A percentile compares a stretch with the other conserved stretches of the same genome.
Conservation (phyloP, 2,888 invertebrate species). For the Phoenoteleia sp. region DNA sequence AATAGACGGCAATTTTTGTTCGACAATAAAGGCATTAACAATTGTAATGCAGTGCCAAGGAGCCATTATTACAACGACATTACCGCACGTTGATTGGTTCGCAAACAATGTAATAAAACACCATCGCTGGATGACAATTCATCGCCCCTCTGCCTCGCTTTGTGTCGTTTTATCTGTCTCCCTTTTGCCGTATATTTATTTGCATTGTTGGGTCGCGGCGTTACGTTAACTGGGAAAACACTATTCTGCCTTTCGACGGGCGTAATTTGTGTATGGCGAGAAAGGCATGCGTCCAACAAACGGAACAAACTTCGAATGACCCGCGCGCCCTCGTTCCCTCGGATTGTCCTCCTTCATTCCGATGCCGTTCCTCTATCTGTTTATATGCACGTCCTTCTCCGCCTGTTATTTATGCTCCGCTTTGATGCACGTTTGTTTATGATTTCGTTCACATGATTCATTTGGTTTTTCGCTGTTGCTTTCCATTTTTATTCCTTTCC, state of each 20-base stretch:
- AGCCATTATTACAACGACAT: slow-evolving; percentile 25
- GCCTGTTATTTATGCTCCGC: background rate
- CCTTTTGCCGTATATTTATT: slow-evolving; percentile 37
- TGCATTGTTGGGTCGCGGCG: slow-evolving; percentile 47
- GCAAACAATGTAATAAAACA: slow-evolving; percentile 55
- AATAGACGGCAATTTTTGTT: slow-evolving; percentile 9
- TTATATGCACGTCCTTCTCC: background rate
- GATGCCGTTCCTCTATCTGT: slow-evolving; percentile 6
- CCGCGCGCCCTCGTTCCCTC: slow-evolving; percentile 28
- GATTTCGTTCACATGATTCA: background rate
- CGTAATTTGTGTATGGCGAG: slow-evolving; percentile 42
- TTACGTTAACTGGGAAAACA: slow-evolving; percentile 75
- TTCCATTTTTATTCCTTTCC: background rate
- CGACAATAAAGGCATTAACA: slow-evolving; percentile 5
- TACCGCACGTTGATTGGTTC: slow-evolving; percentile 42
- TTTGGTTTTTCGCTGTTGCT: background rate
- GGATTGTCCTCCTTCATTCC: slow-evolving; percentile 10
- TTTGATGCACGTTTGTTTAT: background rate
- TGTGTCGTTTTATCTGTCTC: slow-evolving; percentile 17
- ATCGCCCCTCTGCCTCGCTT: background rate
- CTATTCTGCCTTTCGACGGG: slow-evolving; percentile 38
- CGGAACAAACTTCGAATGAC: slow-evolving; percentile 49
- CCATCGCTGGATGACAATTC: slow-evolving; percentile 22
- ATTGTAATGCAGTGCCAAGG: background rate
- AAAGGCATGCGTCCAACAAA: slow-evolving; percentile 38